Conservation (phyloP, 1,140 invertebrate genomes). For the Platyura marginata region DNA sequence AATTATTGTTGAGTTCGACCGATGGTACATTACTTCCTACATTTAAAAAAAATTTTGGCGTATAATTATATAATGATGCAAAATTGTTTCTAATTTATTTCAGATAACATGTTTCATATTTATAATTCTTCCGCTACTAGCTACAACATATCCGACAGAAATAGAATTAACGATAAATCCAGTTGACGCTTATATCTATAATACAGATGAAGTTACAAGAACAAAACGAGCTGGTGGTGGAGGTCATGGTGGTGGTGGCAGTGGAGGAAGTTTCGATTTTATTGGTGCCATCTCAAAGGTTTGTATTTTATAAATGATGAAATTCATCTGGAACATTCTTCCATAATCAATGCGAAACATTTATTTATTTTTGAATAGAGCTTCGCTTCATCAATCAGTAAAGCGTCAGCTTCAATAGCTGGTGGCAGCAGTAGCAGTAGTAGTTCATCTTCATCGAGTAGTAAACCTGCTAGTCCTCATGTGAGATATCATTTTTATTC, state of each 20-base stretch:
- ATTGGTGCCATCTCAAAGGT: not conserved
- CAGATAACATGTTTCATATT: not conserved
- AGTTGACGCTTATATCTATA: not conserved
- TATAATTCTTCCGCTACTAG: not conserved
- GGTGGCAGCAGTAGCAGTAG: constrained; percentile 33
- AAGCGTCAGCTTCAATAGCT: constrained; percentile 31
- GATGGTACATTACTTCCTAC: too few species aligned
- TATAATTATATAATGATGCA: too few species aligned
- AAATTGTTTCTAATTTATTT: not conserved
- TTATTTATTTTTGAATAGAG: too few species aligned
- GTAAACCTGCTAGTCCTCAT: constrained; percentile 24
- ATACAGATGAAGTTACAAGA: not conserved
- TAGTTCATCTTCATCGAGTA: constrained; percentile 20
- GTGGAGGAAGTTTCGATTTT: not conserved
- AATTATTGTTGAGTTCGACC: too few species aligned
- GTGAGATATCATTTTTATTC: constrained; percentile 1
- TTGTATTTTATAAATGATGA: too few species aligned
- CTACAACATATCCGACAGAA: not conserved
- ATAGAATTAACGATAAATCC: not conserved
- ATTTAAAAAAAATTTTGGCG: too few species aligned
- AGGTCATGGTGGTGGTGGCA: too few species aligned
- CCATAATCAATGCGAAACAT: too few species aligned
- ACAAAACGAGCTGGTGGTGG: not conserved
- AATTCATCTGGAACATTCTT: too few species aligned
- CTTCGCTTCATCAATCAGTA: constrained; percentile 32